Evolutionary conservation across 2,113 vertebrate genomes (phyloP), one percentile per base, ranked within the genome.

Genomic region (Thamnophis sirtalis): DNA sequence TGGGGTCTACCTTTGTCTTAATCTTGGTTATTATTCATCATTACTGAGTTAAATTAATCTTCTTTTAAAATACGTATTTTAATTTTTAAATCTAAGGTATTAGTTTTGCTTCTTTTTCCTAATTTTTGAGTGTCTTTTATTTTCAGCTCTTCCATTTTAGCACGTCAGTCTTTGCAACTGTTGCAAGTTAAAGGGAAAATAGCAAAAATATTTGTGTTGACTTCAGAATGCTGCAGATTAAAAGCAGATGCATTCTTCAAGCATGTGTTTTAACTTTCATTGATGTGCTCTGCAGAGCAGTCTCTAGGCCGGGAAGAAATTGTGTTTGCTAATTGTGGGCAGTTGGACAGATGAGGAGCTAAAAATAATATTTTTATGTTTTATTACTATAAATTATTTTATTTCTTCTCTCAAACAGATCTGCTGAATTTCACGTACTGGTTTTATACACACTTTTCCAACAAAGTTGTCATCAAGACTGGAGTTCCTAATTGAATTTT

Each of bases 201-300:
- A 96, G 92, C 90, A 89, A 96, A 96, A 96, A 95, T 96, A 97
- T 96, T 96, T 96, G 94, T 94, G 94, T 94, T 95, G 96, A 96
- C 96, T 96, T 93, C 92, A 94, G 94, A 96, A 96, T 19, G 93
- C 91, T 91, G 96, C 94, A 96, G 96, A 98, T 97, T 97, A 96
- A 96, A 96, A 97, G 96, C 97, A 98, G 97, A 97, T 97, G 97
- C 96, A 94, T 94, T 95, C 95, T 95, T 93, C 8, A 90, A 95
- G 93, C 89, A 93, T 95, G 84, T 91, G 86, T 93, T 96, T 97
- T 96, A 96, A 96, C 96, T 97, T 97, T 93, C 93, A 84, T 95
- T 96, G 93, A 88, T 96, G 95, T 95, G 95, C 95, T 92, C 87
- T 63, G 94, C 96, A 92, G 95, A 96, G 51, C 93, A 80, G 84